These are phyloP conservation scores for Xylota sylvarum DNA, from an alignment of 2,888 invertebrate species.

Conservation along the genomic window DNA sequence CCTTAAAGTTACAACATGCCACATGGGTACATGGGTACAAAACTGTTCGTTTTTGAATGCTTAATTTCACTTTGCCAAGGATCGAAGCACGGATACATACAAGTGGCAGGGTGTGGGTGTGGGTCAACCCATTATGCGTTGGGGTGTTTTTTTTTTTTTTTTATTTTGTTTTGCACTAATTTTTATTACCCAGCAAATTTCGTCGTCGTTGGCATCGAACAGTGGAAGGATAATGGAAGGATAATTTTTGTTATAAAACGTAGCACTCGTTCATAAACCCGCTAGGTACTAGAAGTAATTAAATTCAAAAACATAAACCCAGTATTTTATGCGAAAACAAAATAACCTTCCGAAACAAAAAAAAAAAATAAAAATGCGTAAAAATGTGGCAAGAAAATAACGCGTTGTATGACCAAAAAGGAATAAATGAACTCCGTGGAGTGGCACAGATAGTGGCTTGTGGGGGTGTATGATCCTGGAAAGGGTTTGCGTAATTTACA, in stretches of 20 bases:
- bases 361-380: slow-evolving; percentile 25
- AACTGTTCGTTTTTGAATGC: slow-evolving; percentile 12
- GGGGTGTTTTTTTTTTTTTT: neutral
- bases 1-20: slow-evolving; percentile 3
- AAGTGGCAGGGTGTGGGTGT: too few species aligned
- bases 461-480: neutral
- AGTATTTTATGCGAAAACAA: slow-evolving; percentile 42
- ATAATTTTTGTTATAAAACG: neutral
- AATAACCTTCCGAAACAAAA: neutral
- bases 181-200: slow-evolving; percentile 29
- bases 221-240: neutral
- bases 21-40: neutral
- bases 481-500: slow-evolving; percentile 69
- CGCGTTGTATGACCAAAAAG: slow-evolving; percentile 9
- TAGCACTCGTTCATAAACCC: slow-evolving; percentile 38
- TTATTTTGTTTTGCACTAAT: slow-evolving; percentile 21
- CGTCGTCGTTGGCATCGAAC: neutral
- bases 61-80: slow-evolving; percentile 22
- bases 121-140: slow-evolving; percentile 26
- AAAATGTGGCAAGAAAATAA: slow-evolving; percentile 37
- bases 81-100: neutral
- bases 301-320: slow-evolving; percentile 60
- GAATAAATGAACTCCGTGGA: slow-evolving; percentile 30
- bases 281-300: slow-evolving; percentile 46
- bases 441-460: too few species aligned